phyloP scores from a whole-genome alignment of 2,888 invertebrate species.

The Panzeria rudis region DNA sequence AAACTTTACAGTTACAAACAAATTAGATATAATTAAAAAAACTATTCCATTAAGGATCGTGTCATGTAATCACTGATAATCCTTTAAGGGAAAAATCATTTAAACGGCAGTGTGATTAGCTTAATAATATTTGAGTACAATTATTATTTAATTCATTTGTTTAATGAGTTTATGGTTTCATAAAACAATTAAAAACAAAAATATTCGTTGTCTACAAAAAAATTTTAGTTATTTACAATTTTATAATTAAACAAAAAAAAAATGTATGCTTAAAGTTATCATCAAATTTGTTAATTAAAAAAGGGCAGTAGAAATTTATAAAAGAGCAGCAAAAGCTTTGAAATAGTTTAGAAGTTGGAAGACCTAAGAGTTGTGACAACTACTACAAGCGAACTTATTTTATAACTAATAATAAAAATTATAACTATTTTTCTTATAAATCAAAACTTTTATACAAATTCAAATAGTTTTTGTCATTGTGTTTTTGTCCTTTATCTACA shows the following conservation, averaged over 20 bases:
- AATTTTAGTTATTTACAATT: conserved; percentile 58
- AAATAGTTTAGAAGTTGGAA: conserved; percentile 43
- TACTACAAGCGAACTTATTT: conserved; percentile 42
- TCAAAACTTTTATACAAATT: conserved; percentile 49
- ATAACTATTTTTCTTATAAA: conserved; percentile 23
- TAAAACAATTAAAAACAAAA: conserved; percentile 66
- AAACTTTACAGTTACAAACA: conserved; percentile 38
- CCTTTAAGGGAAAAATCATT: conserved; percentile 19
- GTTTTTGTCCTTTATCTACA: neutral
- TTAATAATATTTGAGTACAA: conserved; percentile 69
- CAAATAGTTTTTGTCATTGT: conserved; percentile 23
- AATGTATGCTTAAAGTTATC: conserved; percentile 8
- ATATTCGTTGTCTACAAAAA: conserved; percentile 77
- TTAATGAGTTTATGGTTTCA: conserved; percentile 6
- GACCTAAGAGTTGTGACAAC: conserved; percentile 52
- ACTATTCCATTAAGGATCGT: conserved; percentile 13
- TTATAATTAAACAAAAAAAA: conserved; percentile 34
- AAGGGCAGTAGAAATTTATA: conserved; percentile 46
- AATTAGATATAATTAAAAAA: conserved; percentile 33
- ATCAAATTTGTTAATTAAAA: neutral
- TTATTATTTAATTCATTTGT: conserved; percentile 17
- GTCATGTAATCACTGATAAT: conserved; percentile 20
- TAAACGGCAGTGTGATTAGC: conserved; percentile 82
- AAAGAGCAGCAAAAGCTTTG: conserved; percentile 8
- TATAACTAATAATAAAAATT: conserved; percentile 20